A percentile compares a stretch with the other conserved stretches of the same genome.
Evolutionary conservation across 2,797 vertebrate species (phyloP).

Genomic region (Gymnothorax reevesii): DNA sequence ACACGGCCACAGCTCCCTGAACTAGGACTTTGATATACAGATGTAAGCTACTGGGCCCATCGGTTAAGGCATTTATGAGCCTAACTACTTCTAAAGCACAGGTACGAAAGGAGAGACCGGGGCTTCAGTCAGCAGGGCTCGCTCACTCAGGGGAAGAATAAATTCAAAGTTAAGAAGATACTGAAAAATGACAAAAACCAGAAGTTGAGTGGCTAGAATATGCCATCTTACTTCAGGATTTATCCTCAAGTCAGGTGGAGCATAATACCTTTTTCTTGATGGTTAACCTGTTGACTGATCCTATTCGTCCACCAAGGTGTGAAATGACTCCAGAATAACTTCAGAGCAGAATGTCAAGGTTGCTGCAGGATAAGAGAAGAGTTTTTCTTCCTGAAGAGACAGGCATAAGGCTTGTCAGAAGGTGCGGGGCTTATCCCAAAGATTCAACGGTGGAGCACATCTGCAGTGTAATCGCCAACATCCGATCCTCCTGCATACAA

Average conservation of each 20-base stretch:
- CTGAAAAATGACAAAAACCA: constrained; percentile 51
- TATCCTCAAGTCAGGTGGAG: constrained; percentile 63
- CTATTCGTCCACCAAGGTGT: constrained; percentile 71
- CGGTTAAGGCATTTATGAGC: neutral
- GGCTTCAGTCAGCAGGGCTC: neutral
- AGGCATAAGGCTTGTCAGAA: constrained; percentile 66
- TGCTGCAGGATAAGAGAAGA: constrained; percentile 67
- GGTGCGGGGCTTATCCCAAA: constrained; percentile 69
- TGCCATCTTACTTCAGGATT: constrained; percentile 26
- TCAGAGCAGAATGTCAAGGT: constrained; percentile 76
- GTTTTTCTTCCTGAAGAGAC: constrained; percentile 58
- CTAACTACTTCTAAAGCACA: neutral
- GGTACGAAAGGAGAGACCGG: neutral
- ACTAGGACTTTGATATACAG: neutral
- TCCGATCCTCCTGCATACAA: constrained; percentile 49
- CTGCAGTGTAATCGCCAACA: constrained; percentile 59
- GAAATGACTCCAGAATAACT: constrained; percentile 75
- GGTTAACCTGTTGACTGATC: constrained; percentile 76
- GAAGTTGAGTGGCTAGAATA: constrained; percentile 36
- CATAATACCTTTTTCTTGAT: constrained; percentile 72
- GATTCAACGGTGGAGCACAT: constrained; percentile 64
- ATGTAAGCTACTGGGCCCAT: neutral
- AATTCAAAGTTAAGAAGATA: constrained; percentile 11
- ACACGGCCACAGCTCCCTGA: neutral
- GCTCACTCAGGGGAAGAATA: neutral